Conservation (phyloP, 2,113 vertebrate species). For the Melanerpes aurifrons region DNA sequence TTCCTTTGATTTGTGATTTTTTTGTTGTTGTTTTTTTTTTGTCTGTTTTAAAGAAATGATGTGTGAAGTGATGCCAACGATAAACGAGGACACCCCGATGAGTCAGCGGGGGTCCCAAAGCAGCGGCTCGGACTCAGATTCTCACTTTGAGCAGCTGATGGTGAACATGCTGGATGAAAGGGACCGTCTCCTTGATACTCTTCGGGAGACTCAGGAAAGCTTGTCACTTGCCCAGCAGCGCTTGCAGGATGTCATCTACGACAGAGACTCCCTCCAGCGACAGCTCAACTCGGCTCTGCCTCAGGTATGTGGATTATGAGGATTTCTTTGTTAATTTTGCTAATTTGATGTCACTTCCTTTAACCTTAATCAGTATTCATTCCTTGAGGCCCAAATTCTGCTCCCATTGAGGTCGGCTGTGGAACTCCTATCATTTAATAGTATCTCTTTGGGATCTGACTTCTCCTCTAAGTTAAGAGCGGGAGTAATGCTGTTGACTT, state of each 20-base stretch:
- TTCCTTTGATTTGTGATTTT: neutral
- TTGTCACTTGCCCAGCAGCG: conserved; percentile 93
- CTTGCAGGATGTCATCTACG: conserved; percentile 96
- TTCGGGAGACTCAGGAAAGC: conserved; percentile 98
- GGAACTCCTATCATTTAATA: neutral
- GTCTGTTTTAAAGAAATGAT: conserved; percentile 87
- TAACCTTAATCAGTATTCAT: neutral
- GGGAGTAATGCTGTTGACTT: conserved; percentile 13
- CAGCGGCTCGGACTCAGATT: conserved; percentile 95
- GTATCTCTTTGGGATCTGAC: neutral
- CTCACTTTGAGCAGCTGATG: conserved; percentile 99
- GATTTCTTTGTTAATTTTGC: neutral
- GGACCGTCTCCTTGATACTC: conserved; percentile 96
- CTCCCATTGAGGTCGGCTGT: neutral
- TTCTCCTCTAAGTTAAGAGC: neutral
- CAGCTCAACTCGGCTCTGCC: conserved; percentile 97
- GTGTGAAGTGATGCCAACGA: conserved; percentile 99
- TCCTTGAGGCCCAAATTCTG: neutral
- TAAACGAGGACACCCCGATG: conserved; percentile 98
- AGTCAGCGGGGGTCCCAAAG: conserved; percentile 97
- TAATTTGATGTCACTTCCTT: neutral
- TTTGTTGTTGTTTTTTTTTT: neutral
- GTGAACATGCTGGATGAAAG: conserved; percentile 99
- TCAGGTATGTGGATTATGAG: conserved; percentile 81
- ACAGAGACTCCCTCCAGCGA: conserved; percentile 95